These are phyloP conservation scores for Drosophila atroscutellata DNA, from an alignment of 2,888 invertebrate species.

Conservation along the genomic window DNA sequence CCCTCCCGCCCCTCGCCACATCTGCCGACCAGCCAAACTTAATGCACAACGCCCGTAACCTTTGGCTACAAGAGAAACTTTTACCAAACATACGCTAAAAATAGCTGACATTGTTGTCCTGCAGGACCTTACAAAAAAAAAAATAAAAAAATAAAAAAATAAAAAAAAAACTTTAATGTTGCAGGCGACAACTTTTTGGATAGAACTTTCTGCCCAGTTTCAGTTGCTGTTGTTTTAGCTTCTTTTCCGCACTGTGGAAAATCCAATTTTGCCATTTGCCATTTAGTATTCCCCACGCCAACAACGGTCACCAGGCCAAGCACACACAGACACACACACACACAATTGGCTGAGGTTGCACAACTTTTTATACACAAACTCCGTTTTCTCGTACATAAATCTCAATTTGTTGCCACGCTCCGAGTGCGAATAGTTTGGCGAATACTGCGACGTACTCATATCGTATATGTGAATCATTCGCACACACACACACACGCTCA, in stretches of 20 bases:
- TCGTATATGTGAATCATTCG: slow-evolving; percentile 39
- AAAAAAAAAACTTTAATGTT: slow-evolving; percentile 42
- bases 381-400: slow-evolving; percentile 70
- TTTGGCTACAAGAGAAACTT: slow-evolving; percentile 40
- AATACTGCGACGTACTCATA: slow-evolving; percentile 38
- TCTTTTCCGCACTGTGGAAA: slow-evolving; percentile 28
- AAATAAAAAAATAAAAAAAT: neutral
- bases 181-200: slow-evolving; percentile 54
- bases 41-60: slow-evolving; percentile 50
- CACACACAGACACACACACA: slow-evolving; percentile 24
- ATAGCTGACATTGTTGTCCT: slow-evolving; percentile 50
- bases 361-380: slow-evolving; percentile 16
- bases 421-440: slow-evolving; percentile 72
- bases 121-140: slow-evolving; percentile 20
- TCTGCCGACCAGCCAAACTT: slow-evolving; percentile 6
- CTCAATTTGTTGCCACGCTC: slow-evolving; percentile 75
- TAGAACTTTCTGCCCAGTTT: slow-evolving; percentile 42
- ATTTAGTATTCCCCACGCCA: slow-evolving; percentile 58
- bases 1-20: no score
- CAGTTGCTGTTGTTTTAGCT: slow-evolving; percentile 34
- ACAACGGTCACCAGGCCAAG: slow-evolving; percentile 63
- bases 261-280: slow-evolving; percentile 52
- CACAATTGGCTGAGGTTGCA: slow-evolving; percentile 15
- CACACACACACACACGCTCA: slow-evolving; percentile 1
- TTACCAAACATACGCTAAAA: slow-evolving; percentile 39